Evolutionary conservation across 1,140 invertebrate species (phyloP).

Genomic region (Leptinotarsa lineolata): DNA sequence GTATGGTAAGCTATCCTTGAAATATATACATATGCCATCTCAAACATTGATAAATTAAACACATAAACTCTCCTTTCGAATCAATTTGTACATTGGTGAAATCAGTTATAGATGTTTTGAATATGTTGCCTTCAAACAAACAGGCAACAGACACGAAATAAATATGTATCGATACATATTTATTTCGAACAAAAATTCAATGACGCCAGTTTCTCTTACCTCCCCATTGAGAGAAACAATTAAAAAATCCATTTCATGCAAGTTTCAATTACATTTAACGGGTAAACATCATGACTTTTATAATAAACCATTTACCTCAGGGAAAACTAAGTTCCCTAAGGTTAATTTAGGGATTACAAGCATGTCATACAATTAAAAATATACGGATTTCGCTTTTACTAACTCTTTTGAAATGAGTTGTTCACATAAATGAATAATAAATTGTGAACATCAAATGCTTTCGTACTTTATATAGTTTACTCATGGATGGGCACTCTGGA

Average conservation of each 20-base stretch:
- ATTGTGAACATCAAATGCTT: conserved; percentile 36
- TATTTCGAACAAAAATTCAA: no score
- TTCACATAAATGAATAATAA: conserved; percentile 38
- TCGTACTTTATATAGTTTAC: conserved; percentile 34
- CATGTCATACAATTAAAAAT: conserved; percentile 47
- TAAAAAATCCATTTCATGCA: conserved; percentile 15
- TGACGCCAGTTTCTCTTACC: no score
- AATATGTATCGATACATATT: no score
- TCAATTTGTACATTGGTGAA: no score
- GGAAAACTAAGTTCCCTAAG: conserved; percentile 38
- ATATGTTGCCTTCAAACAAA: no score
- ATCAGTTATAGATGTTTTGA: no score
- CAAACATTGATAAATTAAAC: no score
- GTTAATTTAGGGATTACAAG: conserved; percentile 48
- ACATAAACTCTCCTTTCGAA: no score
- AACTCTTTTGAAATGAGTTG: conserved; percentile 32
- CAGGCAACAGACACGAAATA: no score
- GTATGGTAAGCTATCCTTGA: no score
- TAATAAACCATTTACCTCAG: conserved; percentile 41
- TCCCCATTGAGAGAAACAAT: neutral
- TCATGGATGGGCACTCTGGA: conserved; percentile 30
- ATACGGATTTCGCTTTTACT: conserved; percentile 37
- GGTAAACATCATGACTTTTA: conserved; percentile 21
- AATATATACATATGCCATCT: no score
- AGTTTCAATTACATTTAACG: conserved; percentile 46